phyloP scores from a whole-genome alignment of 2,113 vertebrate species.

The Pelmatolapia mariae region DNA sequence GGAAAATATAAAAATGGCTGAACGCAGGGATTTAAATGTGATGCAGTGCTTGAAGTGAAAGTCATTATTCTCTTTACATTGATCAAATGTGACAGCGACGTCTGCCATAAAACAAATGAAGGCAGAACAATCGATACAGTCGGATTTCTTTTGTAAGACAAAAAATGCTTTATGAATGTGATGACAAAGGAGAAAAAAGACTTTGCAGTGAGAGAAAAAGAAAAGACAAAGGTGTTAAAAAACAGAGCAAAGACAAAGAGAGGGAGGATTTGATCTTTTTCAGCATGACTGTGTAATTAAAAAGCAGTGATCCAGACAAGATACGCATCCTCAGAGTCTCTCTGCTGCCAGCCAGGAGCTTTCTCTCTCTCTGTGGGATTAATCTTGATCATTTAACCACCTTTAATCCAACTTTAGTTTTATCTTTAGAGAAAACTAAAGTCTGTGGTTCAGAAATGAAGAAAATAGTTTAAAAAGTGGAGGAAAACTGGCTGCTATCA shows the following conservation, averaged over 20 bases:
- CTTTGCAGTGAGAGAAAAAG: not conserved
- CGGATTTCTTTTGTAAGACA: not conserved
- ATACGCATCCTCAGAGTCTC: not conserved
- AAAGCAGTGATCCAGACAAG: conserved; percentile 25
- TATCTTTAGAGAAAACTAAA: not conserved
- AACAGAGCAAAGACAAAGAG: not conserved
- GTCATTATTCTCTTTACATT: not conserved
- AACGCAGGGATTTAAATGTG: not conserved
- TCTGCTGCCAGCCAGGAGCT: not conserved
- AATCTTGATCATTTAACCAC: not conserved
- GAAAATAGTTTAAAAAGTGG: not conserved
- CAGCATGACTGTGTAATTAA: conserved; percentile 17
- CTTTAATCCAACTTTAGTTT: not conserved
- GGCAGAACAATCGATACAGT: not conserved
- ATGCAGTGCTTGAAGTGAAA: not conserved
- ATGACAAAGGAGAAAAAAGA: not conserved
- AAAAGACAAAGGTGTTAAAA: not conserved
- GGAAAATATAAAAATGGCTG: not conserved
- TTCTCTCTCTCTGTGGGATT: not conserved
- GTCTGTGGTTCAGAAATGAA: not conserved
- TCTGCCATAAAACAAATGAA: not conserved
- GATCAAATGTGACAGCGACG: not conserved
- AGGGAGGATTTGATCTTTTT: not conserved
- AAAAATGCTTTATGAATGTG: not conserved
- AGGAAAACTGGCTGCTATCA: not conserved